Conservation (phyloP, 1,140 invertebrate species). For the Latrodectus geometricus region DNA sequence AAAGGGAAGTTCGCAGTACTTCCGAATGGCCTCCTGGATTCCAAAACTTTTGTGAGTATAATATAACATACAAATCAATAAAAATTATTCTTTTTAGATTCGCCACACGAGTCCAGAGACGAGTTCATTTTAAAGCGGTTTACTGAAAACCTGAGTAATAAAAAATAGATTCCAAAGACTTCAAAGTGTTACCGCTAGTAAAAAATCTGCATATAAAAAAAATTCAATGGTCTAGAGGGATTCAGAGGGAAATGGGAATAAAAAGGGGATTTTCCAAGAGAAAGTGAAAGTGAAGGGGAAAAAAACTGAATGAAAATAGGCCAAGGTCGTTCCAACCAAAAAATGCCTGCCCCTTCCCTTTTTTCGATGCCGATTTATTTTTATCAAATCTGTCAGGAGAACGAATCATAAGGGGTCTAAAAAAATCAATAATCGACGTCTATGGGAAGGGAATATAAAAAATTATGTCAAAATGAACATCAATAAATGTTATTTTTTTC, state of each 20-base stretch:
- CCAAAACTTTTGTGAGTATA: constrained; percentile 27
- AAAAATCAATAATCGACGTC: constrained; percentile 52
- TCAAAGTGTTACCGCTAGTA: constrained; percentile 55
- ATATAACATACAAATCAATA: constrained; percentile 21
- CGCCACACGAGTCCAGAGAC: constrained; percentile 37
- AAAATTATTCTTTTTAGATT: constrained; percentile 32
- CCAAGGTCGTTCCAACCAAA: constrained; percentile 47
- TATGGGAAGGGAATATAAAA: constrained; percentile 31
- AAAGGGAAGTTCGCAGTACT: not conserved
- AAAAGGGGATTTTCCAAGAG: constrained; percentile 54
- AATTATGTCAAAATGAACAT: constrained; percentile 51
- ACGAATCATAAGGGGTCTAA: constrained; percentile 33
- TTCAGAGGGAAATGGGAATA: constrained; percentile 30
- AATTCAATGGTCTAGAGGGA: constrained; percentile 24
- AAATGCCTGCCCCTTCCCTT: not conserved
- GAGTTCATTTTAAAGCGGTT: constrained; percentile 16
- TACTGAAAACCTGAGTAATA: not conserved
- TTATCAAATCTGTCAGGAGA: constrained; percentile 37
- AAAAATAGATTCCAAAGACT: constrained; percentile 47
- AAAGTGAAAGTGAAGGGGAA: constrained; percentile 53
- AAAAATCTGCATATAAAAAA: constrained; percentile 31
- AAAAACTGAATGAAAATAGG: constrained; percentile 18
- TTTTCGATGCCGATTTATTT: constrained; percentile 47
- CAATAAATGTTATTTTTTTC: constrained; percentile 35
- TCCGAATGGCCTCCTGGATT: not conserved